Evolutionary conservation across 2,113 vertebrate genomes (phyloP), one percentile per base, ranked within the genome.

Genomic region (Anolis carolinensis): DNA sequence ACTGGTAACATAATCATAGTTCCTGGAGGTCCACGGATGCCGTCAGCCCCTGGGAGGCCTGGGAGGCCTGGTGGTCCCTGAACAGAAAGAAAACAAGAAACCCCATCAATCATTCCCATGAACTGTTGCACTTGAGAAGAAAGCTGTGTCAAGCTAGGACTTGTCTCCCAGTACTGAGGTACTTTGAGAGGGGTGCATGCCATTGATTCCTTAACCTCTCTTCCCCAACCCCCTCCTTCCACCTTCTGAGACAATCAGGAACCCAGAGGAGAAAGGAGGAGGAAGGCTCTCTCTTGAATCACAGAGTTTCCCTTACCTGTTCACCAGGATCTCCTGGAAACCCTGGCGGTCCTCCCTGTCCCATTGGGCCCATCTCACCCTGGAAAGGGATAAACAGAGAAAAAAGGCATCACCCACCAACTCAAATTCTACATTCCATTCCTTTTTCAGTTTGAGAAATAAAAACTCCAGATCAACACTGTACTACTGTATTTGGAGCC

Each of bases 1-100:
- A 99, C 98, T 79, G 98, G 98, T 87, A 99, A 93, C 98, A 99
- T 97, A 81, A 99, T 91, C 90, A 98, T 92, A 0, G 97, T 98
- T 85, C 98, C 98, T 0, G 97, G 96, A 1, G 96, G 96, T 70
- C 98, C 98, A 0, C 96, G 97, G 81, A 98, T 95, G 44, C 98
- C 98, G 8, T 97, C 97, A 25, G 93, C 93, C 85, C 98, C 98
- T 11, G 97, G 91, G 80, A 98, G 94, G 55, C 98, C 98, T 13
- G 97, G 95, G 32, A 95, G 96, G 76, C 98, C 98, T 18, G 94
- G 92, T 11, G 97, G 97, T 81, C 98, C 98, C 98, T 98, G 82
- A 23, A 11, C 79, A 70, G 50, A 32, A 62, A 25, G 21, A 9
- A 3, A 13, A 8, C 8, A 13, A 20, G 81, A 78, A 68, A n/a